These are phyloP conservation scores for Hippasteria phrygiana DNA, from an alignment of 53 echinoderm and acorn worm genomes.

Conservation along the genomic window DNA sequence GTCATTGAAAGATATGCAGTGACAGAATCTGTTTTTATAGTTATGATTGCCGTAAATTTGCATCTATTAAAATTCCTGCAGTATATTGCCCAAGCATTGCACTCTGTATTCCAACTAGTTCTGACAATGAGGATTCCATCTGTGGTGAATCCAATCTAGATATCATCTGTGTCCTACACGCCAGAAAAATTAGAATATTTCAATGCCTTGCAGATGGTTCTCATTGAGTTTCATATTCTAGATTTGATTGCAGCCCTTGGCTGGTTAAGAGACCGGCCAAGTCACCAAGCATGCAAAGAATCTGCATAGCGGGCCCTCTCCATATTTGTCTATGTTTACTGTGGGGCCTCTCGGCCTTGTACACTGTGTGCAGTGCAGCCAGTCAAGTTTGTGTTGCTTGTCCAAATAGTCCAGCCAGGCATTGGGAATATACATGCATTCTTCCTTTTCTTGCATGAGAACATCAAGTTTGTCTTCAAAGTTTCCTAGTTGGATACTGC, in stretches of 20 bases:
- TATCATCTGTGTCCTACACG: conserved; percentile 11
- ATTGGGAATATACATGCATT: conserved; percentile 1
- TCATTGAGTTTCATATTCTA: conserved; percentile 15
- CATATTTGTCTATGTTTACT: conserved; percentile 70
- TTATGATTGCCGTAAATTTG: neutral
- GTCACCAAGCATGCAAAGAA: conserved; percentile 63
- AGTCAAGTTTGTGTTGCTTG: conserved; percentile 44
- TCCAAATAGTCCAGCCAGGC: conserved; percentile 13
- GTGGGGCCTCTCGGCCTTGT: conserved; percentile 58
- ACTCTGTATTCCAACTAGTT: neutral
- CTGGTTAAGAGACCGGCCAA: conserved; percentile 17
- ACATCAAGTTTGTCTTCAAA: neutral
- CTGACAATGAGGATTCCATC: neutral
- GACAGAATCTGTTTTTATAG: neutral
- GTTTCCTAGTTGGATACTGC: too few species aligned
- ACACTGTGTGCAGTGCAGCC: conserved; percentile 20
- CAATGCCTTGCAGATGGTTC: conserved; percentile 49
- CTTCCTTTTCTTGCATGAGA: conserved; percentile 16
- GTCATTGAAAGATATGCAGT: neutral
- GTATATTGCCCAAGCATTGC: conserved; percentile 9
- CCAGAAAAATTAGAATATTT: conserved; percentile 10
- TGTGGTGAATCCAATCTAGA: conserved; percentile 24
- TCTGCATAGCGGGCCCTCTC: conserved; percentile 63
- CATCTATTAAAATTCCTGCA: neutral
- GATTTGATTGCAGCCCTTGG: conserved; percentile 46